phyloP scores from a whole-genome alignment of 2,797 vertebrate genomes.

The Anisognathus igniventris region DNA sequence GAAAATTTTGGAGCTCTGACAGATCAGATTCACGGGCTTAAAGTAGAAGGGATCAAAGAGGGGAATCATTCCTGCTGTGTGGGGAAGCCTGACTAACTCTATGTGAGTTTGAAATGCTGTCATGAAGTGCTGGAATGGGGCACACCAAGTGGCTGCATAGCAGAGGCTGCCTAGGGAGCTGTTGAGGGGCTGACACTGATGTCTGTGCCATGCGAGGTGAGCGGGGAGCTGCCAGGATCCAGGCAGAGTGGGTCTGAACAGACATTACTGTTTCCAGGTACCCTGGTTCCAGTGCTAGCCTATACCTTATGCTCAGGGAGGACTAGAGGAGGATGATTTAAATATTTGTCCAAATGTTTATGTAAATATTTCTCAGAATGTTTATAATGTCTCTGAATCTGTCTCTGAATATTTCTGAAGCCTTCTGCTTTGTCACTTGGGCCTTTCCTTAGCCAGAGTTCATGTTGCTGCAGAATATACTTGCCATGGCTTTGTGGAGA shows the following conservation, averaged over 20 bases:
- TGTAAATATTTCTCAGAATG: neutral
- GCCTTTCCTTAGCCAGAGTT: neutral
- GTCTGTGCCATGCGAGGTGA: neutral
- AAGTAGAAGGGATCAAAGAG: neutral
- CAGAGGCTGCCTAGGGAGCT: neutral
- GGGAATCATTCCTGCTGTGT: neutral
- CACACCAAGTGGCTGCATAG: neutral
- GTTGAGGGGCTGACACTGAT: neutral
- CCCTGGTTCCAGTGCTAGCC: neutral
- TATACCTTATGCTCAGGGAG: neutral
- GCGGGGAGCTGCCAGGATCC: neutral
- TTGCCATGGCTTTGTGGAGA: neutral
- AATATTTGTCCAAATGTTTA: neutral
- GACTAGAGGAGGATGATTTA: neutral
- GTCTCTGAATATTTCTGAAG: neutral
- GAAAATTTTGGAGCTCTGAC: neutral
- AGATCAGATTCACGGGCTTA: neutral
- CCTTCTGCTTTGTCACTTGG: neutral
- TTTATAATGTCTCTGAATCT: neutral
- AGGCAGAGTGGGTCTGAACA: fast-evolving
- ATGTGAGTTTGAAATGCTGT: neutral
- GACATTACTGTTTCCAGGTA: neutral
- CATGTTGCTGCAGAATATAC: fast-evolving
- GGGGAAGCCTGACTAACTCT: neutral
- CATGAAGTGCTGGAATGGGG: neutral